phyloP scores from a whole-genome alignment of 2,113 vertebrate species.

The Pluvialis apricaria region DNA sequence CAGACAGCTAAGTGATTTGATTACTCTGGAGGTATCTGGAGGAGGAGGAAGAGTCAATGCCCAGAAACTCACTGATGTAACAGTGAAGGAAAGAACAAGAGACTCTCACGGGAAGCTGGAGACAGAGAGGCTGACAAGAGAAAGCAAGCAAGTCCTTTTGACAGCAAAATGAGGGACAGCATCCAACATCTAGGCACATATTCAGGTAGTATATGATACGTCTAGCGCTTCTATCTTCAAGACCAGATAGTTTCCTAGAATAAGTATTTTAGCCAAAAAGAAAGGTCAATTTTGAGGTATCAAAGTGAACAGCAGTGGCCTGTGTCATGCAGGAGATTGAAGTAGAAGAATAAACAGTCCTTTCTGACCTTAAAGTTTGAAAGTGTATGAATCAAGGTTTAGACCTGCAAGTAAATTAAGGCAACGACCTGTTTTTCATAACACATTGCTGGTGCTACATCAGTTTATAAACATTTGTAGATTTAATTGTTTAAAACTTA shows the following conservation, averaged over 20 bases:
- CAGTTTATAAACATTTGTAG: not conserved
- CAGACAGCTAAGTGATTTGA: not conserved
- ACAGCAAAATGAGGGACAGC: not conserved
- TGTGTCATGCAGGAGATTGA: not conserved
- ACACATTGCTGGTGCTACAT: accelerated
- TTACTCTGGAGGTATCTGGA: not conserved
- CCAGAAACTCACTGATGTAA: not conserved
- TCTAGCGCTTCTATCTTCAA: not conserved
- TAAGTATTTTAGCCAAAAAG: not conserved
- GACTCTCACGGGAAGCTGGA: not conserved
- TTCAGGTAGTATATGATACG: not conserved
- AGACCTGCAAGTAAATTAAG: not conserved
- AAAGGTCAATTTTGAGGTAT: accelerated
- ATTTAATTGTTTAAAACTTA: not conserved
- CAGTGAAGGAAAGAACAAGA: not conserved
- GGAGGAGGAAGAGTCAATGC: not conserved
- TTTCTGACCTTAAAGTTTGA: not conserved
- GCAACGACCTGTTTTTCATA: not conserved
- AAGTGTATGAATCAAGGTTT: not conserved
- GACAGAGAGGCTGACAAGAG: not conserved
- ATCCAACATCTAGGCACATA: not conserved
- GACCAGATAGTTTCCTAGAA: not conserved
- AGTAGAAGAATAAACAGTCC: not conserved
- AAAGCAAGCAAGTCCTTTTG: not conserved
- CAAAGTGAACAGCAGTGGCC: not conserved